Evolutionary conservation across 1,140 invertebrate species (phyloP).

Genomic region (Teleogryllus occipitalis): DNA sequence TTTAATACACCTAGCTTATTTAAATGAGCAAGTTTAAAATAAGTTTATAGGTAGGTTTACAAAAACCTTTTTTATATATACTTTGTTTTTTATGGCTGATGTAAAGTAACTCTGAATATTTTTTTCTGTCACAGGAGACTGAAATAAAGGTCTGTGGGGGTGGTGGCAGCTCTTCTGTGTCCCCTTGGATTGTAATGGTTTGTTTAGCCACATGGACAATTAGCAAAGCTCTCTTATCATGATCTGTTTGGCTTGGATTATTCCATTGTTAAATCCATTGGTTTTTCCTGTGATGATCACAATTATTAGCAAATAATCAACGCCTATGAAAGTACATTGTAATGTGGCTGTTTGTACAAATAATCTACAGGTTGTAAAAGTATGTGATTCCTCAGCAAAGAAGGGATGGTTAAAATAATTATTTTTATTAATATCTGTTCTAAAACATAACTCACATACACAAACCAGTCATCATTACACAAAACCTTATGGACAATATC

Average conservation of each 20-base stretch:
- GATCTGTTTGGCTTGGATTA: conserved; percentile 3
- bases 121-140: conserved; percentile 46
- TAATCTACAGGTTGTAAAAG: too few species aligned
- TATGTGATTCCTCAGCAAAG: too few species aligned
- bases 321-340: background rate
- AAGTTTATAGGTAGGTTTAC: too few species aligned
- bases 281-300: background rate
- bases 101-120: background rate
- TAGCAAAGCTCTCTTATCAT: conserved; percentile 7
- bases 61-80: too few species aligned
- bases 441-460: background rate
- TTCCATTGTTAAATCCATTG: background rate
- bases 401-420: too few species aligned
- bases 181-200: background rate
- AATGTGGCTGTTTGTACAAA: background rate
- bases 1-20: background rate
- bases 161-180: conserved; percentile 4
- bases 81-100: too few species aligned
- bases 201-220: conserved; percentile 17
- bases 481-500: background rate
- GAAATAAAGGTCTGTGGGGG: conserved; percentile 62
- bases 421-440: too few species aligned
- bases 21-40: background rate
- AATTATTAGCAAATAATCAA: background rate
- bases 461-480: background rate